Conservation (phyloP, 2,888 invertebrate genomes). For the Troides oblongomaculatus region DNA sequence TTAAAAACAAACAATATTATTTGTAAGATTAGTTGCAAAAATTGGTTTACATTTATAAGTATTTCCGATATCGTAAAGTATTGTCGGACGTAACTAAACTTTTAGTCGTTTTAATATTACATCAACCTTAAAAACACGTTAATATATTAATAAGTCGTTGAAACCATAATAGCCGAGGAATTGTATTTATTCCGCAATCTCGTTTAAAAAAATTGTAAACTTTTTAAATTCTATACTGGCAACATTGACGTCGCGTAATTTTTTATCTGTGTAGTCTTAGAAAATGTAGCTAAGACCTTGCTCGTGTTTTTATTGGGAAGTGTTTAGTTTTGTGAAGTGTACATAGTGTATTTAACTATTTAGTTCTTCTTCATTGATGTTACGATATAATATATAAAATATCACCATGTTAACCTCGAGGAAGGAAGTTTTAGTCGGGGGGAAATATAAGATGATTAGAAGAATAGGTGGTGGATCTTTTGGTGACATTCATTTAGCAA, state of each 20-base stretch:
- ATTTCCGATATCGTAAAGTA: no score
- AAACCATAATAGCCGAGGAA: no score
- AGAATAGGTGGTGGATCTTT: constrained; percentile 99
- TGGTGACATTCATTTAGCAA: constrained; percentile 93
- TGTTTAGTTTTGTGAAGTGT: constrained; percentile 33
- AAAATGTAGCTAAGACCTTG: constrained; percentile 38
- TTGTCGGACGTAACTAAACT: no score
- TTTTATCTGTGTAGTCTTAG: constrained; percentile 28
- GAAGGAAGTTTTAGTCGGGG: constrained; percentile 91
- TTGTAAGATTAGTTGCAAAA: no score
- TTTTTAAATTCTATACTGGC: background rate
- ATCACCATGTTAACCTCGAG: constrained; percentile 45
- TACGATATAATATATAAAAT: constrained; percentile 43
- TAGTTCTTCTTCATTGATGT: constrained; percentile 31
- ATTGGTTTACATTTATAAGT: no score
- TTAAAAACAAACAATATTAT: no score
- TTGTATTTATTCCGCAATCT: background rate
- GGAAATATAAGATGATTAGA: constrained; percentile 96
- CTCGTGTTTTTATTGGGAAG: constrained; percentile 34
- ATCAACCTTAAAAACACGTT: no score
- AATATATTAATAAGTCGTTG: no score
- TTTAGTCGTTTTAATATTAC: no score
- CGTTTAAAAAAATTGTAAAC: background rate
- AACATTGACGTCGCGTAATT: constrained; percentile 6
- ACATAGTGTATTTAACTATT: constrained; percentile 27